Evolutionary conservation across 2,113 vertebrate genomes (phyloP).

Genomic region (Nannobrachium achirus): DNA sequence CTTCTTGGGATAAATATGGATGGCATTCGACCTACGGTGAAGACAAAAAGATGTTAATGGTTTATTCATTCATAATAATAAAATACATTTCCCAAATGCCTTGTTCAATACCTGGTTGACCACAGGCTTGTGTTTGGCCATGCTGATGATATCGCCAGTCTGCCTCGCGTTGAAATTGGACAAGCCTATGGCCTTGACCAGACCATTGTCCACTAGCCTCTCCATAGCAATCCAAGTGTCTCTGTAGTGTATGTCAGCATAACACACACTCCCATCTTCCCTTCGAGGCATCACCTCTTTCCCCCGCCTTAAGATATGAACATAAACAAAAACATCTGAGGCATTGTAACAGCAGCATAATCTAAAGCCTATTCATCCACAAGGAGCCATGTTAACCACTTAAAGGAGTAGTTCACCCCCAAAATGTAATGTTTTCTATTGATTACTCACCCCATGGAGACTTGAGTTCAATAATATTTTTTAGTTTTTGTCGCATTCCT

Average conservation of each 20-base stretch:
- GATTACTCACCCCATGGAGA: too few species aligned
- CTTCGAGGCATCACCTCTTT: slow-evolving; percentile 71
- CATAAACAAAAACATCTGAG: slow-evolving; percentile 1
- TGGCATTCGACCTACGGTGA: slow-evolving; percentile 77
- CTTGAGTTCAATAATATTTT: too few species aligned
- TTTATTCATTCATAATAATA: background rate
- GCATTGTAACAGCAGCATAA: background rate
- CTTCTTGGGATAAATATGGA: slow-evolving; percentile 74
- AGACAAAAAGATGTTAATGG: background rate
- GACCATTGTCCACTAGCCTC: slow-evolving; percentile 71
- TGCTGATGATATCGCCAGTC: slow-evolving; percentile 71
- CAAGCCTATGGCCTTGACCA: slow-evolving; percentile 77
- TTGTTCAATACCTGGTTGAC: slow-evolving; percentile 74
- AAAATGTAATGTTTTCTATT: too few species aligned
- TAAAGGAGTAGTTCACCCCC: too few species aligned
- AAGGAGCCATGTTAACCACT: background rate
- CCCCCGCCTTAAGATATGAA: slow-evolving; percentile 64
- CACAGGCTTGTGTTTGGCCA: slow-evolving; percentile 71
- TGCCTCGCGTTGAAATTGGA: slow-evolving; percentile 81
- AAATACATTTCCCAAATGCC: background rate
- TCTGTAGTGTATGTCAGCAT: slow-evolving; percentile 76
- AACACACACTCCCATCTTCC: slow-evolving; percentile 75
- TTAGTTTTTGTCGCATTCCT: too few species aligned
- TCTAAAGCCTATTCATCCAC: background rate
- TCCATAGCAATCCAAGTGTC: slow-evolving; percentile 82